Evolutionary conservation across 2,113 vertebrate genomes (phyloP), one percentile per base, ranked within the genome.

Genomic region (Redunca redunca): DNA sequence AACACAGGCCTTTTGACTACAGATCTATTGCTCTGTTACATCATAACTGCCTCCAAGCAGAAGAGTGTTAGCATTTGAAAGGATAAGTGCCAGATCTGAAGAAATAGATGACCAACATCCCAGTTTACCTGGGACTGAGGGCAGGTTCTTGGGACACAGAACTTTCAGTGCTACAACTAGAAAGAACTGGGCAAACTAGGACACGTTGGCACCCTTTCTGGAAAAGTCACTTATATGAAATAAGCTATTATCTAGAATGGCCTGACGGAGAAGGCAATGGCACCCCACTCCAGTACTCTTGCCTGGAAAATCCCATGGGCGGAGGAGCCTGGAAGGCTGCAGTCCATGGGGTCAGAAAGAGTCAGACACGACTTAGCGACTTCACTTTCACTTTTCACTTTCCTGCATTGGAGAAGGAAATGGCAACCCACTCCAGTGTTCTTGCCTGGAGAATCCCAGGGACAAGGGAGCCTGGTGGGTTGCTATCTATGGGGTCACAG

Each of bases 201-300:
- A 89, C n/a, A 53, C 48, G 1, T 64, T 90, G 46, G 17, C 89
- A 71, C 46, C 55, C 36, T 91, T 40, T 71, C 58, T 88, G 46
- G 43, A 88, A 88, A 86, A 96, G 90, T 91, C 95, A 88, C 17
- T 82, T 89, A 40, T 16, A 95, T 33, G 46, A 92, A 83, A 88
- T 87, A 91, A 95, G 36, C 17, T 50, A 74, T 90, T 94, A 60
- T 91, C 58, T 96, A 94, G 64, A 86, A 88, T 85, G 30, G 85
- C 21, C 52, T 94, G 95, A 89, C 6, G 2, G 58, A 60, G 58
- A 60, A 60, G 26, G 58, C 58, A 60, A 30, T 60, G 58, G 12
- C 58, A 60, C 28, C 12, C 58, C 58, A 62, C 28, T 62, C 28
- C 12, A 62, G 58, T 62, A 30, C 28, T 1, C 58, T 62, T 62